Evolutionary conservation across 2,113 vertebrate species (phyloP), one percentile per base, ranked within the genome.

Genomic region (Aythya baeri): DNA sequence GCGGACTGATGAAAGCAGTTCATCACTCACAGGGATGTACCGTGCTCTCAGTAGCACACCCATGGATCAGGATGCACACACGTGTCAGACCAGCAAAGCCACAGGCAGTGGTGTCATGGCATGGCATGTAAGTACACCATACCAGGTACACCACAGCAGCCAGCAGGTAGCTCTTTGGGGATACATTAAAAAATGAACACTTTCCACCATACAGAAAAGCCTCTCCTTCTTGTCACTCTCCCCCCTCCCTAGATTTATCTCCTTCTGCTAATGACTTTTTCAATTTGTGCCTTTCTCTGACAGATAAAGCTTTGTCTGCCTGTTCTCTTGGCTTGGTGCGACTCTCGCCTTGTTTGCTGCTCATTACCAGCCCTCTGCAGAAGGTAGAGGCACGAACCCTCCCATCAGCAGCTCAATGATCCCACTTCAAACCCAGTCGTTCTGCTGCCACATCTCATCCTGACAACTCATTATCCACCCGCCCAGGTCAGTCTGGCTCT

Each of bases 401-500:
- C 86, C 92, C 89, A 85, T 96, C 96, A 97, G 81, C 83, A 90
- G 83, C 91, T 97, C 94, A 94, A 97, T 97, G 97, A 98, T 97
- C 96, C 97, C 85, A 94, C 96, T 97, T 97, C 91, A 96, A 95
- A 95, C 92, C 86, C 85, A 95, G 94, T 49, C 90, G 6, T 89
- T 84, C 61, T 93, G 81, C 89, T 96, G 77, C 95, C 89, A 79
- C 89, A 75, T 89, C 83, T 80, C 93, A 96, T 96, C 93, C 93
- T 95, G 95, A 96, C 95, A 97, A 92, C 93, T 95, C 95, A 71
- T 94, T 96, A 97, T 91, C 97, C 89, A 76, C 78, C 55, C 78
- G 84, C 50, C 20, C 0, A 11, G 27, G 14, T 86, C 91, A 54
- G 78, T 80, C 93, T 96, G 70, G 38, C 71, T 94, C 87, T 89